Evolutionary conservation across 2,797 vertebrate genomes (phyloP).

Genomic region (Clarias pachynema): DNA sequence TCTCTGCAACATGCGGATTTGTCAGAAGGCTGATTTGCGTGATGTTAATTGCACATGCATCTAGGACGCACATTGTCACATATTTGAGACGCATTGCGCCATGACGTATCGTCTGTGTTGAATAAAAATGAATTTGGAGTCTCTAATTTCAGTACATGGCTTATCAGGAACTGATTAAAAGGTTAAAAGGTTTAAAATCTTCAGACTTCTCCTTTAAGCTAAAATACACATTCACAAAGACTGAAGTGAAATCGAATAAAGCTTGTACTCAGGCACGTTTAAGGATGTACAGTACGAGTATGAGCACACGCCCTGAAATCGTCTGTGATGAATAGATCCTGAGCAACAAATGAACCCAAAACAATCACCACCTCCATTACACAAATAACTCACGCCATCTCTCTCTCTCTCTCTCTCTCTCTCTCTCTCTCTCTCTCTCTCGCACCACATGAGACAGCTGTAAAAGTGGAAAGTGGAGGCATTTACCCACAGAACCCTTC

Average conservation of each 20-base stretch:
- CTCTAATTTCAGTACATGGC: no score
- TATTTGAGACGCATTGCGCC: no score
- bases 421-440: background rate
- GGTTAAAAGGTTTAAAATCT: background rate
- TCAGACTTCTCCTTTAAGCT: background rate
- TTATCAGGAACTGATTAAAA: no score
- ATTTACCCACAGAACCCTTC: conserved; percentile 17
- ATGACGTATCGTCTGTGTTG: background rate
- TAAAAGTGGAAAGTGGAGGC: background rate
- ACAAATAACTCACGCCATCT: background rate
- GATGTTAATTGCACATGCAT: background rate
- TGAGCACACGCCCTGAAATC: background rate
- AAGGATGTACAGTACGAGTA: no score
- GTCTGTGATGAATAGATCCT: background rate
- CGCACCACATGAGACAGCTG: background rate
- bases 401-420: background rate
- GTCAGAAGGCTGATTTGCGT: background rate
- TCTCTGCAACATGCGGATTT: background rate
- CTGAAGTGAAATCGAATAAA: background rate
- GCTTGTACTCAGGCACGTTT: background rate
- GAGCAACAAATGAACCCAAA: conserved; percentile 10
- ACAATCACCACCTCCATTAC: conserved; percentile 14
- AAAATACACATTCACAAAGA: background rate
- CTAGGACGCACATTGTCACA: background rate
- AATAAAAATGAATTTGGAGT: background rate